Percentiles rank a stretch among this genome's conserved stretches.
phyloP scores from a whole-genome alignment of 2,113 vertebrate genomes.

The Falcunculus frontatus region DNA sequence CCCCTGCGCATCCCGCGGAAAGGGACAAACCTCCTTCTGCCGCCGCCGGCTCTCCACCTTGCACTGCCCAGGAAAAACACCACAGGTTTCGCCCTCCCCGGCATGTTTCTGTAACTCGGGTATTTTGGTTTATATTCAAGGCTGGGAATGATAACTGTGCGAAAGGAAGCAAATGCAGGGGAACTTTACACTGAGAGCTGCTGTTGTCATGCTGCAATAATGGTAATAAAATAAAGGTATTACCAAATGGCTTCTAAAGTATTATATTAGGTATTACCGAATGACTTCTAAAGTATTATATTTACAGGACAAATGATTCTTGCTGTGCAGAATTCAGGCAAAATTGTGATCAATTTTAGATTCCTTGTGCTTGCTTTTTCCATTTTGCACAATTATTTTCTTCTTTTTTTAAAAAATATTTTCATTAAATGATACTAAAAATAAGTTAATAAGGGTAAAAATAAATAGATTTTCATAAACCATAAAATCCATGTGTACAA shows the following conservation, averaged over 20 bases:
- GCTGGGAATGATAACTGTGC: not conserved
- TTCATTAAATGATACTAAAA: not conserved
- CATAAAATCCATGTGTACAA: not conserved
- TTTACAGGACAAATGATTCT: not conserved
- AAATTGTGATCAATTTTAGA: not conserved
- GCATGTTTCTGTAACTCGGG: not conserved
- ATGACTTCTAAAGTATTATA: not conserved
- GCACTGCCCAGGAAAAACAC: not conserved
- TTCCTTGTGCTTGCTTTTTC: not conserved
- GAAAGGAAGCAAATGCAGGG: not conserved
- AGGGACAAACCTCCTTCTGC: not conserved
- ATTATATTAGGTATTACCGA: not conserved
- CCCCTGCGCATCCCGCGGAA: conserved; percentile 61
- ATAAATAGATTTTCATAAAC: not conserved
- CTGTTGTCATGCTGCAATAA: not conserved
- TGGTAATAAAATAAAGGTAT: conserved; percentile 12
- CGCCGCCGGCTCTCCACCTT: not conserved
- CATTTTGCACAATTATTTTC: not conserved
- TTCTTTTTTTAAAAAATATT: not conserved
- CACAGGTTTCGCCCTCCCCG: not conserved
- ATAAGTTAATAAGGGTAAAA: not conserved
- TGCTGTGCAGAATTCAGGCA: not conserved
- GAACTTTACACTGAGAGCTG: not conserved
- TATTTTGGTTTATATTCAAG: not conserved
- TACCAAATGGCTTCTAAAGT: not conserved